These are phyloP conservation scores for Enteromius afrohamiltoni DNA, from an alignment of 2,797 vertebrate species.

Conservation along the genomic window DNA sequence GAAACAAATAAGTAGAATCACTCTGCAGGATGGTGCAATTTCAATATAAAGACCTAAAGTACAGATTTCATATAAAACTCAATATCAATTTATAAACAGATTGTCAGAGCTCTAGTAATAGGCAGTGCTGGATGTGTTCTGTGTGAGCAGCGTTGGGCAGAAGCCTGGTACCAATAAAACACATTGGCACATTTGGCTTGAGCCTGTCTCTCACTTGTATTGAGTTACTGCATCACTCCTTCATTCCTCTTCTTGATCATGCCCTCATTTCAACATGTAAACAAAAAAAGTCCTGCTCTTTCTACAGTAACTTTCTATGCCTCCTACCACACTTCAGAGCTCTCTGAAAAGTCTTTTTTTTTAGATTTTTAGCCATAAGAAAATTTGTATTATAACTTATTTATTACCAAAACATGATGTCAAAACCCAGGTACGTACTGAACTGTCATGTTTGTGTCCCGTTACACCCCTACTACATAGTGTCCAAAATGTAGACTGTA, in stretches of 20 bases:
- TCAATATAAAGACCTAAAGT: background rate
- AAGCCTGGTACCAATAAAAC: slow-evolving; percentile 10
- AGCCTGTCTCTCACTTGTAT: slow-evolving; percentile 38
- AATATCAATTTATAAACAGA: background rate
- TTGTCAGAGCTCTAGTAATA: background rate
- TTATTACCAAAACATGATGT: no score
- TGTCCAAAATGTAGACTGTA: background rate
- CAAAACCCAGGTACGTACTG: background rate
- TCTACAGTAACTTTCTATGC: background rate
- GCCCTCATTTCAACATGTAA: slow-evolving; percentile 41
- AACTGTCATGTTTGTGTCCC: background rate
- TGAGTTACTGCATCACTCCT: slow-evolving; percentile 58
- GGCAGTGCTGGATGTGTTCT: background rate
- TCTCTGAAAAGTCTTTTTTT: no score
- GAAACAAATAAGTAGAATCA: background rate
- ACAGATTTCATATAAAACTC: background rate
- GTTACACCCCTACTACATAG: background rate
- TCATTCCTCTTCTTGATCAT: slow-evolving; percentile 51
- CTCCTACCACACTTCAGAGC: background rate
- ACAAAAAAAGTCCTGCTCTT: slow-evolving; percentile 14
- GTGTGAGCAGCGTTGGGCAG: background rate
- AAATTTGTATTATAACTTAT: no score
- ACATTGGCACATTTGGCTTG: slow-evolving; percentile 30
- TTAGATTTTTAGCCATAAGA: no score
- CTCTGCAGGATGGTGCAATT: background rate